phyloP scores from a whole-genome alignment of 2,888 invertebrate species.

The Limnephilus rhombicus region DNA sequence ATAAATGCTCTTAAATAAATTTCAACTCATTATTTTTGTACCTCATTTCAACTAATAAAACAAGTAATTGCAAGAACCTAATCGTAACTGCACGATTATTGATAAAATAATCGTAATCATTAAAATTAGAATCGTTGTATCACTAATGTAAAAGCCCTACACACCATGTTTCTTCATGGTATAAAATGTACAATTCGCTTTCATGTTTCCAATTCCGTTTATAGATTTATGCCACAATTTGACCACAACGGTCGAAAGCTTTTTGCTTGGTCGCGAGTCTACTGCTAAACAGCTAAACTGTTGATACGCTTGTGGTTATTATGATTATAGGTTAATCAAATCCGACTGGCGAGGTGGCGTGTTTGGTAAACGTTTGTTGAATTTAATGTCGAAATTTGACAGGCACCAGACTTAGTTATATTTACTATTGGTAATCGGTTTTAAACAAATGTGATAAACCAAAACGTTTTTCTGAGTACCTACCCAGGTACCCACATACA shows the following conservation, averaged over 20 bases:
- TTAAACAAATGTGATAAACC: not conserved
- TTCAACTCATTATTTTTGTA: no score
- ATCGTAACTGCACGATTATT: conserved; percentile 1
- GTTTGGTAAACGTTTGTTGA: not conserved
- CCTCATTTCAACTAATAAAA: no score
- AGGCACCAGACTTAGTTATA: not conserved
- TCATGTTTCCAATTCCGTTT: conserved; percentile 9
- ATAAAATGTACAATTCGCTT: not conserved
- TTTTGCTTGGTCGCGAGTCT: conserved; percentile 29
- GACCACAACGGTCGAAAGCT: conserved; percentile 32
- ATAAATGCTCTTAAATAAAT: no score
- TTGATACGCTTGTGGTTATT: conserved; percentile 34
- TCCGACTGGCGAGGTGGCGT: not conserved
- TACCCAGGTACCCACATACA: no score
- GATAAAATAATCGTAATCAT: not conserved
- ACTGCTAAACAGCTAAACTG: not conserved
- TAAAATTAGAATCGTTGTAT: not conserved
- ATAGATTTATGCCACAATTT: conserved; percentile 7
- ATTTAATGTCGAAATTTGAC: not conserved
- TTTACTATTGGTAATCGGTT: not conserved
- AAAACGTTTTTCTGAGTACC: not conserved
- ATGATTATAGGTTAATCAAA: conserved; percentile 7
- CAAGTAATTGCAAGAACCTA: no score
- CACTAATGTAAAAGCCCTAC: not conserved
- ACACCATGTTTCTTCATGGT: not conserved